Conservation (phyloP, 2,888 invertebrate species). For the Spodoptera exigua region DNA sequence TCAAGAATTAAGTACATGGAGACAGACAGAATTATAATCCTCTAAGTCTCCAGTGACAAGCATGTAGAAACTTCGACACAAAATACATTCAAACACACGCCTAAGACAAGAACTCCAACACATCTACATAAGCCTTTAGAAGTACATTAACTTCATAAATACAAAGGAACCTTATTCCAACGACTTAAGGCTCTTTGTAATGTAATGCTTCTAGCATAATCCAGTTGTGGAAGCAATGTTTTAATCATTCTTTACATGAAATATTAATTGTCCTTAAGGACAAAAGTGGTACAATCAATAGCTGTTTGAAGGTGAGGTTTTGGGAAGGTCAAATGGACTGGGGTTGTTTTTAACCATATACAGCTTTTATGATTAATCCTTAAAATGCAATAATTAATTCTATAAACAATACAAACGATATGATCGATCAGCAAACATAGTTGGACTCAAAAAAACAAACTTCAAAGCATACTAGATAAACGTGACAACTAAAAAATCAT, state of each 20-base stretch:
- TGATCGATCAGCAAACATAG: no score
- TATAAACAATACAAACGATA: no score
- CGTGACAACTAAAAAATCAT: no score
- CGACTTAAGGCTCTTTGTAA: constrained; percentile 41
- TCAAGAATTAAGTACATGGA: no score
- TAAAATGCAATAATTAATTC: no score
- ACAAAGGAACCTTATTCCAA: constrained; percentile 16
- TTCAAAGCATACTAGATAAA: no score
- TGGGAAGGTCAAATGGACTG: no score
- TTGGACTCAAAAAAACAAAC: no score
- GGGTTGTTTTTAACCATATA: no score
- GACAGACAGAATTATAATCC: no score
- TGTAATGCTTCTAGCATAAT: constrained; percentile 44
- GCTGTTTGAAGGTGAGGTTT: constrained; percentile 4
- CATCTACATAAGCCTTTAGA: neutral
- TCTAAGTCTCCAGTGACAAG: no score
- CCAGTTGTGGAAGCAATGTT: constrained; percentile 37
- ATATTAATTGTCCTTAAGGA: constrained; percentile 39
- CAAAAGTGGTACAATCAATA: constrained; percentile 17
- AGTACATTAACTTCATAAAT: constrained; percentile 7
- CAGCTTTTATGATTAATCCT: no score
- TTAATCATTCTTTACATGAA: constrained; percentile 47
- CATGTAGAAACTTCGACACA: neutral
- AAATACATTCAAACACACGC: neutral
- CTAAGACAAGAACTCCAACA: neutral